phyloP scores from a whole-genome alignment of 2,888 invertebrate genomes.

The Ctenicera cuprea region DNA sequence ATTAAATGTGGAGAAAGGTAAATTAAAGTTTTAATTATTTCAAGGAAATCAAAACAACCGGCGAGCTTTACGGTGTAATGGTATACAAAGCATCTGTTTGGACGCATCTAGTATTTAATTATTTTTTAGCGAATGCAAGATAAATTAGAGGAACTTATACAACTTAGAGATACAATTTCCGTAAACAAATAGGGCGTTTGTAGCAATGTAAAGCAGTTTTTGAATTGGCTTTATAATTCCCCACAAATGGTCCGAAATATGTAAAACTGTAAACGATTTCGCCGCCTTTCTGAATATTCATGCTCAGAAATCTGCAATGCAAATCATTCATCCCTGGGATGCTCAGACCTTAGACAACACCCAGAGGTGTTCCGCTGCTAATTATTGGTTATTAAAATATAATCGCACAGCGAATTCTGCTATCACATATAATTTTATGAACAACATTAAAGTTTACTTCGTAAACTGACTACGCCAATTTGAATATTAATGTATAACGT shows the following conservation, averaged over 20 bases:
- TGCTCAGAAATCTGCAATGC: constrained; percentile 64
- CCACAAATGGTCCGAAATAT: constrained; percentile 64
- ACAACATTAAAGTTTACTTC: constrained; percentile 21
- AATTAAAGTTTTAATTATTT: constrained; percentile 51
- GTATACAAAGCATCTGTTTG: background rate
- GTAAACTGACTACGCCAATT: background rate
- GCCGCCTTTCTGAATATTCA: constrained; percentile 66
- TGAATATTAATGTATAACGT: background rate
- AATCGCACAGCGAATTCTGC: constrained; percentile 57
- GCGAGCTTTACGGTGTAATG: background rate
- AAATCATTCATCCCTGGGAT: constrained; percentile 62
- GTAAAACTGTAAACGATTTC: constrained; percentile 66
- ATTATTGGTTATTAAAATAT: constrained; percentile 68
- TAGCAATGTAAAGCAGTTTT: constrained; percentile 51
- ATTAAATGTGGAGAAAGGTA: constrained; percentile 43
- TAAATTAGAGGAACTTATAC: constrained; percentile 45
- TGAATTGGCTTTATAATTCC: constrained; percentile 55
- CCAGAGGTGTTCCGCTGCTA: constrained; percentile 56
- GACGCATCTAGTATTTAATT: constrained; percentile 28
- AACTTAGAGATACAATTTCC: constrained; percentile 40
- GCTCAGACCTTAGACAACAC: constrained; percentile 61
- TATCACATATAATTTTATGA: constrained; percentile 31
- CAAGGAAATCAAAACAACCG: constrained; percentile 31
- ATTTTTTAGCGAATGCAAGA: constrained; percentile 5
- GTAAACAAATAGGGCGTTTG: constrained; percentile 47